Evolutionary conservation across 1,140 invertebrate species (phyloP), one percentile per base, ranked within the genome.

Genomic region (Brachionus plicatilis): DNA sequence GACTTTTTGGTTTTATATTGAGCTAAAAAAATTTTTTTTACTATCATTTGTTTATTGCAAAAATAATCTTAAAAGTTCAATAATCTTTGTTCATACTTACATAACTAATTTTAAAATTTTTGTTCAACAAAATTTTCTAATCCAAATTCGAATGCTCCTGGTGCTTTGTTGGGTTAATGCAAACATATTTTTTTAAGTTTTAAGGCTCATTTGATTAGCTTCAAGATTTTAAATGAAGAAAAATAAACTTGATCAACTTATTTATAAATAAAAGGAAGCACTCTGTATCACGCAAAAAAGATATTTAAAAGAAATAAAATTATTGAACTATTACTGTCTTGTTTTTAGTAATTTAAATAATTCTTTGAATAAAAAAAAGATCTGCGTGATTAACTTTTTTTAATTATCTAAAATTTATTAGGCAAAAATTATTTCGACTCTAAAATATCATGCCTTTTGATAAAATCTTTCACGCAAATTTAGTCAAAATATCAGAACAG

Each of bases 251-350:
- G 17, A 8, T 43, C 3, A 20, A 43, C 41, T 72, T 20, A 43
- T 72, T 43, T 72, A 43, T 68, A 41, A 68, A 68, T 68, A 7
- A 72, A 72, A 72, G 68, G 68, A 72, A 72, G n/a, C 7, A 20
- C 6, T 72, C 2, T 72, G 17, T 43, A 72, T 72, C 68, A 72
- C 68, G 68, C 43, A 72, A 24, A 20, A 72, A 72, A 45, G 68
- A 24, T 45, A 72, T 72, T 72, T 43, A 72, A 72, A 72, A 43
- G 37, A n/a, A 20, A 72, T 45, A 72, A 72, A 72, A 72, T 43
- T 43, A 43, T n/a, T 11, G 41, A 43, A 41, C 17, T n/a, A 72
- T 43, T 72, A 72, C 68, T 72, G 68, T 72, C 68, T 72, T 20
- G 3, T 72, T 45, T 72, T 43, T 41, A 43, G 68, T 72, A 24